These are phyloP conservation scores for Crocodylus rhombifer DNA, from an alignment of 2,797 vertebrate genomes.

Conservation along the genomic window DNA sequence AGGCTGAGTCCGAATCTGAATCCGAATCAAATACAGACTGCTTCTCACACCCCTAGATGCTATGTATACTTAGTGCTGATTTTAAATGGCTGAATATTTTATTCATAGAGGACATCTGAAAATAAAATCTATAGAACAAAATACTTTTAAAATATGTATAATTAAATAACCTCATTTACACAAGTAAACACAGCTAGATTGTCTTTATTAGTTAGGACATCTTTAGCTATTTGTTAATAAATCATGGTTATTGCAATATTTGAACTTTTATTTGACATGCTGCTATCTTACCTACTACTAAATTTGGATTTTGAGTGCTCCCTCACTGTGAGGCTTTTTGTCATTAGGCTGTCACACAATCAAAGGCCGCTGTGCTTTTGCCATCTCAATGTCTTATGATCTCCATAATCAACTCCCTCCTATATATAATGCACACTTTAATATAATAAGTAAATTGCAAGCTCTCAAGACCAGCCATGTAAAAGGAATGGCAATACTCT, in stretches of 20 bases:
- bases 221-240: not conserved
- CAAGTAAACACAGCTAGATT: not conserved
- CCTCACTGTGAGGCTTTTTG: not conserved
- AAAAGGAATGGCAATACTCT: constrained; percentile 14
- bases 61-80: not conserved
- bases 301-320: not conserved
- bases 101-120: not conserved
- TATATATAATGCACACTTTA: constrained; percentile 2
- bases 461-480: constrained; percentile 11
- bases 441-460: constrained; percentile 48
- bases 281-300: not conserved
- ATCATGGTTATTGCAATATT: not conserved
- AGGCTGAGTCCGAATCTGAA: no score
- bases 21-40: no score
- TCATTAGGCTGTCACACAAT: not conserved
- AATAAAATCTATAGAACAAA: not conserved
- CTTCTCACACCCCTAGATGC: no score
- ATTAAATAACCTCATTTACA: not conserved
- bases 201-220: not conserved
- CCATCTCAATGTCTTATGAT: constrained; percentile 20
- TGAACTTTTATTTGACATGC: not conserved
- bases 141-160: fast-evolving
- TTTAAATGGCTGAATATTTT: not conserved
- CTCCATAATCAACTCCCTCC: constrained; percentile 30
- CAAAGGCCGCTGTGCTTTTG: constrained; percentile 20